phyloP scores from a whole-genome alignment of 2,113 vertebrate species.

The Merops nubicus region DNA sequence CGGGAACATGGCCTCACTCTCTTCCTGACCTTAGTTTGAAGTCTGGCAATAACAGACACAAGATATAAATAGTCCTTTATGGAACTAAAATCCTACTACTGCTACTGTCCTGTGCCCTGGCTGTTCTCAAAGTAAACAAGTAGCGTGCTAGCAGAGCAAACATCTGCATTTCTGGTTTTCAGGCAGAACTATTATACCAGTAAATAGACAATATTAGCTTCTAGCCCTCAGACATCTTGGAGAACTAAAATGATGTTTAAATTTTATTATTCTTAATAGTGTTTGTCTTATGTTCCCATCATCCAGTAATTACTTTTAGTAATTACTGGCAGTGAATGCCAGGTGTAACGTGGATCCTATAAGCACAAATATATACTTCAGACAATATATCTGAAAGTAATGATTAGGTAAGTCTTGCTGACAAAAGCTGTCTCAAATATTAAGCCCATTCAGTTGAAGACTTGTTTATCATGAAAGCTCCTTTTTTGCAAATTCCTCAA shows the following conservation, averaged over 20 bases:
- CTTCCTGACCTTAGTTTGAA: background rate
- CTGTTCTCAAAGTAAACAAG: background rate
- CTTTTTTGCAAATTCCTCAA: background rate
- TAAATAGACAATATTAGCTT: background rate
- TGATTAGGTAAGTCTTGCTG: background rate
- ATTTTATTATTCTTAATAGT: background rate
- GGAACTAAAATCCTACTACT: background rate
- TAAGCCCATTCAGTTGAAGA: background rate
- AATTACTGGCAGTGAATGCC: background rate
- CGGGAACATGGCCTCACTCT: background rate
- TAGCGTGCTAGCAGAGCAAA: background rate
- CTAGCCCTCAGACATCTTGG: background rate
- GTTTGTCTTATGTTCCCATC: background rate
- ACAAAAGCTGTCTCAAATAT: background rate
- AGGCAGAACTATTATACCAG: background rate
- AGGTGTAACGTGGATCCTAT: background rate
- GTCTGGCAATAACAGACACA: background rate
- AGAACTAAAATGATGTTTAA: background rate
- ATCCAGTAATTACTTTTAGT: background rate
- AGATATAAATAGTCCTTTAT: background rate
- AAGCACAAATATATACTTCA: background rate
- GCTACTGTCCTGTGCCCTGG: background rate
- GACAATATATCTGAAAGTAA: background rate
- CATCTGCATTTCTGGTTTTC: background rate
- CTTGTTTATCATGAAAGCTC: background rate